Conservation (phyloP, 2,797 vertebrate species). For the Miichthys miiuy region DNA sequence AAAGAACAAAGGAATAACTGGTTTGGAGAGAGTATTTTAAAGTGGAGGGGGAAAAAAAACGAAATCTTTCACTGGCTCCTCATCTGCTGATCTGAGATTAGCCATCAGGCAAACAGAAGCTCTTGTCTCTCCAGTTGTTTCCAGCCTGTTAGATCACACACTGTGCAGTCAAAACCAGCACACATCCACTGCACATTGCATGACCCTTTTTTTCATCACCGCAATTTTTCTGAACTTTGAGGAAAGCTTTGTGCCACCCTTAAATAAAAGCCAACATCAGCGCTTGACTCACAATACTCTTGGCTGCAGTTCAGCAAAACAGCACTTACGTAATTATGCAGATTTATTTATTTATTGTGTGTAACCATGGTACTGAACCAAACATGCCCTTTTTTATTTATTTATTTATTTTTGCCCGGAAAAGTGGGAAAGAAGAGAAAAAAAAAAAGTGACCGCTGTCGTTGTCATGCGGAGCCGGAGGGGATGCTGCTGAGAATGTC, state of each 20-base stretch:
- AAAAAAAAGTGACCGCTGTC: slow-evolving; percentile 48
- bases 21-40: slow-evolving; percentile 44
- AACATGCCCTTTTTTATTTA: slow-evolving; percentile 43
- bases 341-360: slow-evolving; percentile 81
- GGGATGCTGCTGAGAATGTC: slow-evolving; percentile 72
- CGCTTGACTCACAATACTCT: slow-evolving; percentile 42
- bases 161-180: slow-evolving; percentile 44
- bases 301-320: slow-evolving; percentile 60
- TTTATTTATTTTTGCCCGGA: slow-evolving; percentile 42
- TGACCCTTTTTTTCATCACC: slow-evolving; percentile 43
- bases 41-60: slow-evolving; percentile 43
- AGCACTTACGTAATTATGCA: slow-evolving; percentile 74
- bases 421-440: slow-evolving; percentile 24
- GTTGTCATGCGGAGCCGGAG: slow-evolving; percentile 61
- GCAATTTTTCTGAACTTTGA: slow-evolving; percentile 29
- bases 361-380: slow-evolving; percentile 81
- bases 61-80: slow-evolving; percentile 28
- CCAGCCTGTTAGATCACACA: slow-evolving; percentile 40
- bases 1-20: slow-evolving; percentile 47
- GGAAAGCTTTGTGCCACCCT: slow-evolving; percentile 32
- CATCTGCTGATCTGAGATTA: slow-evolving; percentile 61
- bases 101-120: slow-evolving; percentile 52
- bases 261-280: slow-evolving; percentile 57
- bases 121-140: slow-evolving; percentile 55
- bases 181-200: slow-evolving; percentile 18